A percentile compares a stretch with the other conserved stretches of the same genome.
Conservation (phyloP, 2,797 vertebrate species). For the Lemur catta region DNA sequence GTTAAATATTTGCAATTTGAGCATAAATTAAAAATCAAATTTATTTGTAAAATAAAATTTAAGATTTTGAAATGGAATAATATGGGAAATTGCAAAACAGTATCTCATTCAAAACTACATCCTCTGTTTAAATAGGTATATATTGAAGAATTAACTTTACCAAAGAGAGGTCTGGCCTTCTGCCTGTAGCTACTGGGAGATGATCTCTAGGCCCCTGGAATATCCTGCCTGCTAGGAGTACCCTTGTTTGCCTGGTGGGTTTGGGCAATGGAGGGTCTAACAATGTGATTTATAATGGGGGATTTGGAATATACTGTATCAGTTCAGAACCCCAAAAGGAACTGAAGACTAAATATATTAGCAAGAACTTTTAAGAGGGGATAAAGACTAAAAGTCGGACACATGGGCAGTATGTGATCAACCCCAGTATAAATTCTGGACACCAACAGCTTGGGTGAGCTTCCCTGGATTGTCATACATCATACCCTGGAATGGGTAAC, state of each 20-base stretch:
- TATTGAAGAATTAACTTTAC: neutral
- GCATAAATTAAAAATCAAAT: neutral
- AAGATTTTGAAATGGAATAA: neutral
- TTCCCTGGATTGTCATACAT: neutral
- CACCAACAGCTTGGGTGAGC: neutral
- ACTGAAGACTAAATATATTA: neutral
- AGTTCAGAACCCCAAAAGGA: neutral
- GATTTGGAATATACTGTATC: neutral
- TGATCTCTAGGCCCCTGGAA: neutral
- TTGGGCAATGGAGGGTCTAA: neutral
- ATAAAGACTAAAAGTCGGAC: neutral
- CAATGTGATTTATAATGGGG: neutral
- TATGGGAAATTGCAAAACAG: neutral
- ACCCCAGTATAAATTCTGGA: neutral
- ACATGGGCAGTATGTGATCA: neutral
- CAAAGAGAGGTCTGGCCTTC: neutral
- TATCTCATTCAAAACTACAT: neutral
- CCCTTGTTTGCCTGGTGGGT: neutral
- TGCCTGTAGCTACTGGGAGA: neutral
- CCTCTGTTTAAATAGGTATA: neutral
- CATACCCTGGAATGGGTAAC: neutral
- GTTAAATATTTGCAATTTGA: neutral
- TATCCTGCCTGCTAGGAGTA: neutral
- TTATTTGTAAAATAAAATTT: slow-evolving; percentile 25
- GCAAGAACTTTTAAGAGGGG: neutral